A percentile compares a stretch with the other conserved stretches of the same genome.
These are phyloP conservation scores for Odocoileus virginianus DNA, from an alignment of 2,113 vertebrate genomes.

Conservation along the genomic window DNA sequence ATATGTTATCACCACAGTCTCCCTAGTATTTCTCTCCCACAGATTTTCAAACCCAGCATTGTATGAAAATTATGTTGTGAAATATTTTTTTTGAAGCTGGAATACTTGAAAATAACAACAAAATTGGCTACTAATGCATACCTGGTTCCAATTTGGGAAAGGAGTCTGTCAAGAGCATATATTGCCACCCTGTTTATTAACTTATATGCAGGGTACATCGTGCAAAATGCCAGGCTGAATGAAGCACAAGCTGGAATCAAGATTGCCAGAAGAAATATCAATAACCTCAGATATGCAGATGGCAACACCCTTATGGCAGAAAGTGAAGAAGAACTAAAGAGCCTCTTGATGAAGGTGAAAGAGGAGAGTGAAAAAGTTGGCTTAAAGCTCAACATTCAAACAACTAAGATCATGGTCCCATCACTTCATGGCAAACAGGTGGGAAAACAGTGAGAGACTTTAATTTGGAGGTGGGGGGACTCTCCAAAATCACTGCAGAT, in stretches of 20 bases:
- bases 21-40: background rate
- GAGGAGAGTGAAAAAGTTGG: background rate
- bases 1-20: background rate
- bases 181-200: background rate
- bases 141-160: background rate
- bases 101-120: background rate
- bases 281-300: background rate
- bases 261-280: background rate
- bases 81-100: background rate
- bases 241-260: background rate
- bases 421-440: background rate
- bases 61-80: background rate
- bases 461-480: background rate
- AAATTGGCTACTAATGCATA: background rate
- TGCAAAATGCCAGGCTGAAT: background rate
- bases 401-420: background rate
- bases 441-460: background rate
- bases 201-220: background rate
- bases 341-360: background rate
- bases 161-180: fast-evolving
- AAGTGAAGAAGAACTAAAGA: background rate
- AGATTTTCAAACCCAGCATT: background rate
- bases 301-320: background rate
- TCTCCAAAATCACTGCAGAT: background rate
- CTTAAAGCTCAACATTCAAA: background rate